Base-by-base conservation (phyloP, 2,113 vertebrate genomes). In the Tragulus kanchil region DNA sequence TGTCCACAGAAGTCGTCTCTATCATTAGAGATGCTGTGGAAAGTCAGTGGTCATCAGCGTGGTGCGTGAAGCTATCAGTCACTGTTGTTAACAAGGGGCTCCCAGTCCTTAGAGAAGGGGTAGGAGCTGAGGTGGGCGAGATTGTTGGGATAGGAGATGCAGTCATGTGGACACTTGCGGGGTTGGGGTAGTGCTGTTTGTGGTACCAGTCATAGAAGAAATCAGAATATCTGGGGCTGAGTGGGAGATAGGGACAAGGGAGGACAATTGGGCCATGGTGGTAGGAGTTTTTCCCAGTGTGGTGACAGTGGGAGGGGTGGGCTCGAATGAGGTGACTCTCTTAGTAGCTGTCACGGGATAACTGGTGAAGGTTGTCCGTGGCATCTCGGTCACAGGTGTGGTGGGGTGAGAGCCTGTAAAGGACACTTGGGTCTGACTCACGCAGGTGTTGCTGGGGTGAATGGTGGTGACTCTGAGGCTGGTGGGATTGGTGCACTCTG, bases 31-130 rank as follows among this genome's bases (percentile, higher is more conserved):
- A 19, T 0, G 13, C 23, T 10, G 13, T 65, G 1, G 52, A 36
- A 4, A 0, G 1, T 17, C 25, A 1, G 3, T 28, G 0, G 45
- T 62, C 0, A 14, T 28, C 7, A 15, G 11, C 2, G 73, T 56
- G 45, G 54, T 19, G 42, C 62, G 11, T 23, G 71, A 56, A 3
- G 15, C 36, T 36, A 36, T 36, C 36, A 36, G 36, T 36, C 36
- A 36, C 36, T 36, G 36, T 36, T 36, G 36, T 36, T 36, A 36
- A 36, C 36, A 36, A 36, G 36, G 36, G 36, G 36, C 36, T 36
- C 36, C 36, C 36, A 36, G 36, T 36, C 36, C 36, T 36, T 36
- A 36, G 36, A 10, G 9, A 4, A 12, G 48, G 16, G 1, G 3
- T 7, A 82, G 91, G 52, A 42, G 45, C 9, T 31, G 28, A 36